Evolutionary conservation across 2,797 vertebrate genomes (phyloP), one percentile per base, ranked within the genome.

Genomic region (Falco biarmicus): DNA sequence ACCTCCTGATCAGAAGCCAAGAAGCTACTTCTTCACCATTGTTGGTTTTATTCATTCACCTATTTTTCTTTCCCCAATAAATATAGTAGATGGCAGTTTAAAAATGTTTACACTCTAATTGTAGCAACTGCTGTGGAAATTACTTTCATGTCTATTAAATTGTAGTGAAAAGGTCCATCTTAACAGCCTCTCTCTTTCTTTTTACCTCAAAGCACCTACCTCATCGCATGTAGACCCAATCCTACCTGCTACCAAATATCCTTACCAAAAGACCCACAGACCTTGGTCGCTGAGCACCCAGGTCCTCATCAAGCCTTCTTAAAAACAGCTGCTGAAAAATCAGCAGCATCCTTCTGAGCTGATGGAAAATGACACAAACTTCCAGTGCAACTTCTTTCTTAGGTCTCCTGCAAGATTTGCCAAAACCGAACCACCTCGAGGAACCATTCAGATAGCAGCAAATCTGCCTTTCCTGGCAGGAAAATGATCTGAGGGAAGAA

Each of bases 81-180:
- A 81, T 61, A 77, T 54, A 80, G 57, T 57, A 54, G 71, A 60
- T 57, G 51, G 11, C 32, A 93, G 56, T 84, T 95, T 95, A 86
- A 78, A 93, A 94, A 73, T 60, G 41, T 84, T 96, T 93, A 69
- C 29, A 79, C 73, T 93, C 66, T 66, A 85, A 74, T 86, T 68
- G n/a, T 56, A 94, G 75, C 39, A 45, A 77, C 69, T 60, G 47
- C 66, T 91, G 47, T 94, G 77, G 92, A 94, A 94, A 77, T 89
- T 65, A 71, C 28, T 69, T 78, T 47, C 13, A 45, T 28, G 26
- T 11, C n/a, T 76, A 91, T 91, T 85, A 61, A 87, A 85, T 15
- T 48, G 28, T 34, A 34, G 43, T 28, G 5, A 63, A 80, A 75
- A 87, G 51, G 11, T 26, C 28, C 16, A 43, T 60, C 37, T 70